Conservation (phyloP, 2,797 vertebrate genomes). For the Gobionotothen gibberifrons region DNA sequence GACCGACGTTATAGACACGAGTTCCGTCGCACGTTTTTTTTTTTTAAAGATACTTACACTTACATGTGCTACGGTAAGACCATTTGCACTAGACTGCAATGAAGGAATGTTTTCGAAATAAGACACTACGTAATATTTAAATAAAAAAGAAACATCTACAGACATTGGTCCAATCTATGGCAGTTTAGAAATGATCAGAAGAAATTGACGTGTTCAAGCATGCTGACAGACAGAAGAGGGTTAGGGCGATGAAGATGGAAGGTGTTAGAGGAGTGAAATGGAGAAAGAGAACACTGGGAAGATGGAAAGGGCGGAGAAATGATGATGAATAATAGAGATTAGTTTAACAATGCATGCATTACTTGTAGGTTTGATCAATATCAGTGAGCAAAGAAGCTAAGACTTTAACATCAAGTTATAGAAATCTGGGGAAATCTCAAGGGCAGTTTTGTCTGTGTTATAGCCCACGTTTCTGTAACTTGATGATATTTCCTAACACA, state of each 20-base stretch:
- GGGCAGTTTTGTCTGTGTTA: conserved; percentile 32
- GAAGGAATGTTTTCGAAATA: conserved; percentile 91
- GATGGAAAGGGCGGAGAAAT: conserved; percentile 31
- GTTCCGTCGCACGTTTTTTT: conserved; percentile 44
- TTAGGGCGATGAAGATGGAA: conserved; percentile 38
- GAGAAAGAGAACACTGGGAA: conserved; percentile 43
- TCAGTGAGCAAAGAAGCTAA: conserved; percentile 41
- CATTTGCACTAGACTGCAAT: conserved; percentile 85
- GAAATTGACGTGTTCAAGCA: conserved; percentile 68
- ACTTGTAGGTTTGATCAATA: conserved; percentile 44
- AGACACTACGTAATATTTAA: conserved; percentile 86
- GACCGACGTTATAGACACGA: conserved; percentile 60
- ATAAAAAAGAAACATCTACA: conserved; percentile 83
- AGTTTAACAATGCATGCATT: conserved; percentile 64
- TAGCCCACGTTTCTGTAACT: conserved; percentile 43
- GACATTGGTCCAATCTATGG: conserved; percentile 88
- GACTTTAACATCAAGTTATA: conserved; percentile 46
- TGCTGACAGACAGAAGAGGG: conserved; percentile 58
- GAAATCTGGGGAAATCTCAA: conserved; percentile 33
- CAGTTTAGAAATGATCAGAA: conserved; percentile 81
- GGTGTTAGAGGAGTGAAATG: conserved; percentile 35
- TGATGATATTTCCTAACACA: conserved; percentile 17
- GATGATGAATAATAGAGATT: conserved; percentile 39
- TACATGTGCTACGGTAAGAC: conserved; percentile 84
- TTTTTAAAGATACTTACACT: conserved; percentile 77